Percentiles rank a stretch among this genome's conserved stretches.
These are phyloP conservation scores for Oreotrochilus melanogaster DNA, from an alignment of 2,113 vertebrate species.

Conservation along the genomic window DNA sequence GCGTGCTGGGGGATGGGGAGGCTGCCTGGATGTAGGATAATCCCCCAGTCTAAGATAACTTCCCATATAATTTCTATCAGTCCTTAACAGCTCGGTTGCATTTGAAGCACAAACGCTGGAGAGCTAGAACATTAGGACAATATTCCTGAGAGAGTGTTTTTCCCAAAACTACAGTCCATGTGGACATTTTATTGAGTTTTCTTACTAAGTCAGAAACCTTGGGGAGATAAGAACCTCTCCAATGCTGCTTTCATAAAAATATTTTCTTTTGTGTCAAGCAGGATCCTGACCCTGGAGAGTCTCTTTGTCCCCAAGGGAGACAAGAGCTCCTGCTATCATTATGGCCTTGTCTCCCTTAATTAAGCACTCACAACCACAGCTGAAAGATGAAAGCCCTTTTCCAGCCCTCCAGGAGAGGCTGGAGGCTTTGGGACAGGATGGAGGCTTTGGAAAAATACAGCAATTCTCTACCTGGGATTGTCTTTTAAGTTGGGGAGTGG, in stretches of 20 bases:
- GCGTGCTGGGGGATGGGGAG: conserved; percentile 34
- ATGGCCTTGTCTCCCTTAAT: conserved; percentile 51
- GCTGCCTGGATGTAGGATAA: conserved; percentile 39
- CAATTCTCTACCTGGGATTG: neutral
- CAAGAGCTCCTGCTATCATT: conserved; percentile 45
- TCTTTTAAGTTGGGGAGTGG: neutral
- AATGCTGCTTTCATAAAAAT: neutral
- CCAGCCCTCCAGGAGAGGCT: neutral
- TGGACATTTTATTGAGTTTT: neutral
- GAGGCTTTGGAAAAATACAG: neutral
- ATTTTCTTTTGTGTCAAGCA: conserved; percentile 4
- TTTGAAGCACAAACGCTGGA: neutral
- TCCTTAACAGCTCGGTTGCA: neutral
- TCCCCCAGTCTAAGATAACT: conserved; percentile 53
- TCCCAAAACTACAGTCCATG: neutral
- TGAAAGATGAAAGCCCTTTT: conserved; percentile 16
- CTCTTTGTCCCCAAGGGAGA: neutral
- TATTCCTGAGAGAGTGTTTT: neutral
- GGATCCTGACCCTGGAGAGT: conserved; percentile 3
- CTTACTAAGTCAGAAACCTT: neutral
- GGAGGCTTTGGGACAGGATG: neutral
- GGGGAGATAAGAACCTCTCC: neutral
- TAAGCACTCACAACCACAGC: conserved; percentile 7
- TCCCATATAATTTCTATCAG: conserved; percentile 36
- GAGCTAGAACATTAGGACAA: neutral